Evolutionary conservation across 2,797 vertebrate species (phyloP).

Genomic region (Gymnoscopelus microlampas): DNA sequence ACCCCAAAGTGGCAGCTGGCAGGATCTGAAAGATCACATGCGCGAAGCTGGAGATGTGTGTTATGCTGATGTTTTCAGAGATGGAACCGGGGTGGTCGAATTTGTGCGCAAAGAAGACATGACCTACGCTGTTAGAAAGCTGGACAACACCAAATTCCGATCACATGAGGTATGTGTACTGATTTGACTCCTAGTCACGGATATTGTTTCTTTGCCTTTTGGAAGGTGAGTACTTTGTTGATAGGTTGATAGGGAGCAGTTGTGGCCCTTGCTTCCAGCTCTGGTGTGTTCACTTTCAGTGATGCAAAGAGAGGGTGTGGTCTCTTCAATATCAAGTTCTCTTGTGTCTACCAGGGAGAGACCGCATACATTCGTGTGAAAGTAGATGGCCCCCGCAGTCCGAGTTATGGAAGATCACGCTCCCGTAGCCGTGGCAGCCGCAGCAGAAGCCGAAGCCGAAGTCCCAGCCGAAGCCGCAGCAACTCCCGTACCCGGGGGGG

Average conservation of each 20-base stretch:
- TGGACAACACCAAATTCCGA: constrained; percentile 92
- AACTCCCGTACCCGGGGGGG: constrained; percentile 91
- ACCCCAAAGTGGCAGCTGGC: constrained; percentile 91
- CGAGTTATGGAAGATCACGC: constrained; percentile 92
- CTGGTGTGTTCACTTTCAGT: constrained; percentile 38
- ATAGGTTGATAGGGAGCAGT: constrained; percentile 1
- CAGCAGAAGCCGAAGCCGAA: constrained; percentile 86
- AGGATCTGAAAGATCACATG: constrained; percentile 93
- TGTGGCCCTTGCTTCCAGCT: constrained; percentile 49
- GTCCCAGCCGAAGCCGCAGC: constrained; percentile 84
- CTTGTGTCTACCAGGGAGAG: constrained; percentile 87
- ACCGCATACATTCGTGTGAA: constrained; percentile 91
- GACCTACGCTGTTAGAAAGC: constrained; percentile 89
- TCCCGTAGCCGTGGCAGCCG: constrained; percentile 88
- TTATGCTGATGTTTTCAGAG: constrained; percentile 89
- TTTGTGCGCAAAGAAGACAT: constrained; percentile 94
- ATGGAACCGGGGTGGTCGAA: constrained; percentile 89
- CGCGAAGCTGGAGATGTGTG: constrained; percentile 89
- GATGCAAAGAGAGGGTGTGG: constrained; percentile 45
- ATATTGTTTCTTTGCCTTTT: constrained; percentile 67
- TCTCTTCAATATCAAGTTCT: constrained; percentile 81
- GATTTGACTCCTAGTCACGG: constrained; percentile 69
- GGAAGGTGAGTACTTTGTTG: constrained; percentile 69
- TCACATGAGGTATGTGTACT: constrained; percentile 87
- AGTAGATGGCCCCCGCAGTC: constrained; percentile 91